Conservation (phyloP, 1,140 invertebrate species). For the Lanistes nyassanus region DNA sequence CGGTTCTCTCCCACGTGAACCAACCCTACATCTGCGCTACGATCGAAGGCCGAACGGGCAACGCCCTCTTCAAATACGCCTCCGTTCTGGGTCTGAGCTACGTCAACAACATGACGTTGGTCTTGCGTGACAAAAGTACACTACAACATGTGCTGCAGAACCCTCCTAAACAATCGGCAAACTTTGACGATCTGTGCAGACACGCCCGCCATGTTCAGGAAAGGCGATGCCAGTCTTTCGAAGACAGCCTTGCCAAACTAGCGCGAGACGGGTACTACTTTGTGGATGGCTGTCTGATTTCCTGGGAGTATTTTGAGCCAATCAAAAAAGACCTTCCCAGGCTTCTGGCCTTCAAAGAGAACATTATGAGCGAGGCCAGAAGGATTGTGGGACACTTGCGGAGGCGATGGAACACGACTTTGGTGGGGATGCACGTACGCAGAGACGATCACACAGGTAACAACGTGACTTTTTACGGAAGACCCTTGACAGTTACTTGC, state of each 20-base stretch:
- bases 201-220: not conserved
- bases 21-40: slow-evolving; percentile 5
- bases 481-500: not conserved
- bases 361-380: not conserved
- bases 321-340: not conserved
- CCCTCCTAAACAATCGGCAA: not conserved
- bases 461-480: not conserved
- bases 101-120: slow-evolving; percentile 20
- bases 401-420: not conserved
- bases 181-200: slow-evolving; percentile 1
- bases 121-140: not conserved
- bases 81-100: slow-evolving; percentile 6
- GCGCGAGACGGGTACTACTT: not conserved
- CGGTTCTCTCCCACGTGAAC: too few relatives aligned
- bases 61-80: slow-evolving; percentile 18
- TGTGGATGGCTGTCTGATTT: not conserved
- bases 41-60: not conserved
- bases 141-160: not conserved
- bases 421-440: slow-evolving; percentile 18
- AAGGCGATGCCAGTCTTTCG: not conserved
- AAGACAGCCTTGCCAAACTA: not conserved
- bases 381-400: not conserved
- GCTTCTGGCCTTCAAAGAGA: not conserved
- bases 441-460: slow-evolving; percentile 11
- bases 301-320: slow-evolving; percentile 7